These are phyloP conservation scores for Psephotus haematonotus DNA, from an alignment of 2,113 vertebrate species.

Conservation along the genomic window DNA sequence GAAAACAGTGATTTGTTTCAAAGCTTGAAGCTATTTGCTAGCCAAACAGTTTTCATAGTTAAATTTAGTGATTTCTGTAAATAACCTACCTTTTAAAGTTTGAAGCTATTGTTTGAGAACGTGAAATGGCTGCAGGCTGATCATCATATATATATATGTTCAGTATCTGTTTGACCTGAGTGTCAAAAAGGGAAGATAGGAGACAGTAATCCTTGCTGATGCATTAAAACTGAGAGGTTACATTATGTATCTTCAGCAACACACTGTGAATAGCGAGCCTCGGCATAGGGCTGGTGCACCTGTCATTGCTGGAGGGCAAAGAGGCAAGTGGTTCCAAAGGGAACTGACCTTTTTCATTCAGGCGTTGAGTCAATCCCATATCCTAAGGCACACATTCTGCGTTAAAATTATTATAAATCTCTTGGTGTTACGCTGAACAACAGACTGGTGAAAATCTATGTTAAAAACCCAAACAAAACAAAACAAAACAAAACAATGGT, in stretches of 20 bases:
- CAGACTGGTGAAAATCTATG: background rate
- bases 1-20: constrained; percentile 16
- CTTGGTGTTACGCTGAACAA: constrained; percentile 13
- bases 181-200: background rate
- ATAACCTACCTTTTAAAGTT: background rate
- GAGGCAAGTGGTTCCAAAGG: constrained; percentile 44
- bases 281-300: background rate
- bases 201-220: background rate
- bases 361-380: constrained; percentile 34
- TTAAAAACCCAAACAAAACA: background rate
- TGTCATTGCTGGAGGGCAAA: constrained; percentile 55
- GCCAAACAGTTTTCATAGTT: background rate
- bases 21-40: background rate
- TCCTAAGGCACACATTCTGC: constrained; percentile 58
- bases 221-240: background rate
- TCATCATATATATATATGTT: background rate
- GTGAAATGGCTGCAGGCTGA: background rate
- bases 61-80: background rate
- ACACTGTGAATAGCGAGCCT: constrained; percentile 10
- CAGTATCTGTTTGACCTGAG: background rate
- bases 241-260: constrained; percentile 3
- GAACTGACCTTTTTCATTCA: constrained; percentile 64
- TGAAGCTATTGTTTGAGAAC: background rate
- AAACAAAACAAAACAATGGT: background rate
- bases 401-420: constrained; percentile 39